Base-by-base conservation (phyloP, 2,888 invertebrate species). In the Pheosia gnoma region DNA sequence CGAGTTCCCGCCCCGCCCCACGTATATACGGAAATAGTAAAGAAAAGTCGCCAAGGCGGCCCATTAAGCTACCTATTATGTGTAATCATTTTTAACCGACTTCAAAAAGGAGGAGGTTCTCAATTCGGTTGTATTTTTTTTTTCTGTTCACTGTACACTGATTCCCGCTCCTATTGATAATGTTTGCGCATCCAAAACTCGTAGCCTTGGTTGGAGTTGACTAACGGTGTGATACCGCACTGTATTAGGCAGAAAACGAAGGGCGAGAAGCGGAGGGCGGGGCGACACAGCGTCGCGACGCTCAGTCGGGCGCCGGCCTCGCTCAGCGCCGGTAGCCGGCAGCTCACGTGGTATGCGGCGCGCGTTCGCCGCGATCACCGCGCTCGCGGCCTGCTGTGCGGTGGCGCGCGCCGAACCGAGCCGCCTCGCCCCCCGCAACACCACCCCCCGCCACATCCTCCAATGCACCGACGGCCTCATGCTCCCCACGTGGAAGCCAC, bases 401-500 rank as follows among this genome's bases (percentile, higher is more conserved):
- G 87, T 85, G 83, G 88, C 85, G 77, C 88, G 85, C 89, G 91
- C 89, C 82, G 89, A 88, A 84, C 88, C 88, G 75, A 84, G 86
- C 82, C 87, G 86, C 71, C 85, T 84, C 80, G 83, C 83, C 69
- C 78, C 88, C 80, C 86, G 81, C 84, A 90, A 89, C 82, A 76
- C 80, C 84, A 89, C 90, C 83, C 79, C 86, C 71, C 82, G 80
- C 67, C 92, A 86, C 77, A 81, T 87, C 66, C 88, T 91, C 72
- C 82, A 84, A 75, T 99, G 99, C 94, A 94, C 95, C 78, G 95
- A 96, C 60, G 99, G 99, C 55, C 94, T 99, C 66, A 81, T 99
- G 72, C 91, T 99, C 61, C 98, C 98, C 39, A 94, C 97, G 68
- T 99, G 99, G 99, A 86, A 86, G 76, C 99, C 99, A n/a, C 94